These are phyloP conservation scores for Centroberyx gerrardi DNA, from an alignment of 2,797 vertebrate genomes.

Conservation along the genomic window DNA sequence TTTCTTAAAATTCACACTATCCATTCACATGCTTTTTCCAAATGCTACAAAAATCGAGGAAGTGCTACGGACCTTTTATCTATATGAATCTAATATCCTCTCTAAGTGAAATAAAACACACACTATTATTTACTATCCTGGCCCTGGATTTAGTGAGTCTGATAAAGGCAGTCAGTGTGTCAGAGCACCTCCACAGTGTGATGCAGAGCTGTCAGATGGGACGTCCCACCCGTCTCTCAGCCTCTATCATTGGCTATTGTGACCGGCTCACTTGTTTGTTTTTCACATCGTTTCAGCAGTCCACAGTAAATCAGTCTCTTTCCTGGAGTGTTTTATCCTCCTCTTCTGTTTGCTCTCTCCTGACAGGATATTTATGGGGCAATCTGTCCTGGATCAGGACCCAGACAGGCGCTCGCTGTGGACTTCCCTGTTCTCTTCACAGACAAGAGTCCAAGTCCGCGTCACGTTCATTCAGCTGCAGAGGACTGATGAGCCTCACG, in stretches of 20 bases:
- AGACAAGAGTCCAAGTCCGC: background rate
- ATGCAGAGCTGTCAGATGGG: constrained; percentile 17
- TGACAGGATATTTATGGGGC: constrained; percentile 61
- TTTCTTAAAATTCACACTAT: background rate
- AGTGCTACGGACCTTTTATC: background rate
- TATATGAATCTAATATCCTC: background rate
- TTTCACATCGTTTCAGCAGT: constrained; percentile 73
- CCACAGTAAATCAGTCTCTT: constrained; percentile 65
- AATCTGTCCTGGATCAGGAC: constrained; percentile 33
- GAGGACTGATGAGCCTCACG: background rate
- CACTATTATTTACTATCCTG: constrained; percentile 43
- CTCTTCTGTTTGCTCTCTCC: constrained; percentile 57
- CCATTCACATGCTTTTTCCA: constrained; percentile 3
- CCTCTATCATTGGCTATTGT: constrained; percentile 42
- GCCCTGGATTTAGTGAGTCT: background rate
- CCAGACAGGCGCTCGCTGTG: background rate
- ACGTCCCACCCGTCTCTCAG: constrained; percentile 23
- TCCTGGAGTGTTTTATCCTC: constrained; percentile 41
- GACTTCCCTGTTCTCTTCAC: constrained; percentile 59
- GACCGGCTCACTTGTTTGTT: constrained; percentile 60
- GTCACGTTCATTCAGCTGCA: constrained; percentile 8
- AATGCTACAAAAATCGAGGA: background rate
- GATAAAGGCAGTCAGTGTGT: constrained; percentile 23
- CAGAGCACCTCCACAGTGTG: constrained; percentile 14
- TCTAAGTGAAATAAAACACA: constrained; percentile 36